These are phyloP conservation scores for Cephus spinipes DNA, from an alignment of 2,888 invertebrate genomes.

Conservation along the genomic window DNA sequence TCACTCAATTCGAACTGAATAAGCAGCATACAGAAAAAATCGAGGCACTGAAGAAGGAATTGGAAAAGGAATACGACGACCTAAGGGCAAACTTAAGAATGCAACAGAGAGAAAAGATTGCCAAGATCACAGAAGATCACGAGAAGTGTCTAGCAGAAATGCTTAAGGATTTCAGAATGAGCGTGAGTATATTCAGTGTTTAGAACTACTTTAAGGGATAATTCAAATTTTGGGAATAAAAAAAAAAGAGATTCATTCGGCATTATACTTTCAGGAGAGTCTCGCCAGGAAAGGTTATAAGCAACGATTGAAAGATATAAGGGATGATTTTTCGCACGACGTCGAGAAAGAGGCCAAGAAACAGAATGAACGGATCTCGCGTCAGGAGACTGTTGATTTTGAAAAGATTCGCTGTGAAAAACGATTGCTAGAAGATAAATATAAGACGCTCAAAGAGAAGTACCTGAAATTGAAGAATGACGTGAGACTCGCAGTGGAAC, in stretches of 20 bases:
- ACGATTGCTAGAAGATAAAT: constrained; percentile 81
- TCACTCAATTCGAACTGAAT: constrained; percentile 53
- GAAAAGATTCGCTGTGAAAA: constrained; percentile 79
- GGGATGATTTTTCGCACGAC: constrained; percentile 72
- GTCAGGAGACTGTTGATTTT: constrained; percentile 66
- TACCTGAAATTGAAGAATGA: constrained; percentile 84
- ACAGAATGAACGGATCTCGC: constrained; percentile 48
- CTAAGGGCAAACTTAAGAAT: constrained; percentile 49
- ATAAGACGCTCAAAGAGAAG: constrained; percentile 84
- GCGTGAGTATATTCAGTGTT: constrained; percentile 66
- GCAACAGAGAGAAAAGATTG: constrained; percentile 58
- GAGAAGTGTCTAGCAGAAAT: constrained; percentile 61
- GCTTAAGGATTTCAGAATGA: constrained; percentile 71
- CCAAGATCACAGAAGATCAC: constrained; percentile 63
- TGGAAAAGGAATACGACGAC: constrained; percentile 62
- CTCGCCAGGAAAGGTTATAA: constrained; percentile 77
- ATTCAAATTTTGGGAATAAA: neutral
- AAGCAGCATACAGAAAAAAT: constrained; percentile 70
- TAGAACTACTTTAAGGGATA: neutral
- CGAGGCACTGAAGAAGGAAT: constrained; percentile 71
- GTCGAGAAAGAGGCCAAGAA: constrained; percentile 68
- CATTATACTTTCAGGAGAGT: constrained; percentile 71
- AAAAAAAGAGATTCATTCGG: neutral
- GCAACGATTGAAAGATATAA: constrained; percentile 74
- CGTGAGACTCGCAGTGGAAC: constrained; percentile 81